Evolutionary conservation across 2,888 invertebrate species (phyloP).

Genomic region (Portevinia maculata): DNA sequence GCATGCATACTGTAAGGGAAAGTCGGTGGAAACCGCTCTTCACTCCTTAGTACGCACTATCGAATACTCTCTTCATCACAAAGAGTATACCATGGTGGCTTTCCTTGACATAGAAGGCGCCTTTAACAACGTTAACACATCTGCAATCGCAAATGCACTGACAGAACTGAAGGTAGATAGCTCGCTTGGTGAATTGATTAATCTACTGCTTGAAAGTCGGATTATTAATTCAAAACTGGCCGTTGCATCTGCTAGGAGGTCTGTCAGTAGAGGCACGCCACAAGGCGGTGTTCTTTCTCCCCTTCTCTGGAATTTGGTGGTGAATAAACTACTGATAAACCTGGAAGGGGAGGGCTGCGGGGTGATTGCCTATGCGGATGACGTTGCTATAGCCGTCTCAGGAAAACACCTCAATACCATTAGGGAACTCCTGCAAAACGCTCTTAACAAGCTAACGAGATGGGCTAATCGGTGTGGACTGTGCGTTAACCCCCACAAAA

Average conservation of each 20-base stretch:
- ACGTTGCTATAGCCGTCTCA: background rate
- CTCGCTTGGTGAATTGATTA: background rate
- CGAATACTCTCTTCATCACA: too few species aligned
- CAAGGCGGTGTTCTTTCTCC: background rate
- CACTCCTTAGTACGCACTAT: background rate
- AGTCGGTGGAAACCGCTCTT: background rate
- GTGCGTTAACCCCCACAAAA: too few species aligned
- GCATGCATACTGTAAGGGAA: background rate
- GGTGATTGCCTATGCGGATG: background rate
- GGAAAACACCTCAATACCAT: too few species aligned
- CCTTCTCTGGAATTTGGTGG: background rate
- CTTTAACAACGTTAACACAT: background rate
- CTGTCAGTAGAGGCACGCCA: background rate
- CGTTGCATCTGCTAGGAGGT: background rate
- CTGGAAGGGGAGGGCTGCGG: background rate
- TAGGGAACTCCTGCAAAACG: background rate
- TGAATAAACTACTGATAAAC: background rate
- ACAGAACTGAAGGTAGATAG: background rate
- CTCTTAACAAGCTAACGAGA: background rate
- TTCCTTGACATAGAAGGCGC: background rate
- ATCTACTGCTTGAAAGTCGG: background rate
- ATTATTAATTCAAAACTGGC: background rate
- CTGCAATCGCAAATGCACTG: background rate
- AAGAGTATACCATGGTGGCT: background rate
- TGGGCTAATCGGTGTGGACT: background rate